phyloP scores from a whole-genome alignment of 2,888 invertebrate species.

The Eristalinus sepulchralis region DNA sequence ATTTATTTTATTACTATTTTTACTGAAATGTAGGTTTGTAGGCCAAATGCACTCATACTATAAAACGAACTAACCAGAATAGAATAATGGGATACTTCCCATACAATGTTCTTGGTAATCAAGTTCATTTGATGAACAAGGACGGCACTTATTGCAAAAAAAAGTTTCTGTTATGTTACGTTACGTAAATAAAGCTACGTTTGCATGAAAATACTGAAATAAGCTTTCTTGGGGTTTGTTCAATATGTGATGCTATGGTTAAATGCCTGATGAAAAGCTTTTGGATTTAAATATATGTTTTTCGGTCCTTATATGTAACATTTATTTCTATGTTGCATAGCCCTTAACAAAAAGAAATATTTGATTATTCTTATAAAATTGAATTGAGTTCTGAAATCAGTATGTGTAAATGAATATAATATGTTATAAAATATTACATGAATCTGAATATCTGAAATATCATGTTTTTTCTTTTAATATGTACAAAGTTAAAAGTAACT shows the following conservation, averaged over 20 bases:
- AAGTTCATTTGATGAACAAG: constrained; percentile 80
- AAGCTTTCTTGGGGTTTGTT: background rate
- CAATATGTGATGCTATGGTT: background rate
- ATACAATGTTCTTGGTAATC: constrained; percentile 78
- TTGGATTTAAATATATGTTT: no score
- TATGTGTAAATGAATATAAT: no score
- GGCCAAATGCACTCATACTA: constrained; percentile 71
- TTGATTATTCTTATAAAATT: no score
- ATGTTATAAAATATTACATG: no score
- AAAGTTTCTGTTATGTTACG: constrained; percentile 19
- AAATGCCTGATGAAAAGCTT: no score
- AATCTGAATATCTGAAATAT: no score
- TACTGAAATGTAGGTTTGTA: constrained; percentile 67
- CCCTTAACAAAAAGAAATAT: no score
- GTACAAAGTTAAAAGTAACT: no score
- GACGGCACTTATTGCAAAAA: constrained; percentile 76
- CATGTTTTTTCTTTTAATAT: no score
- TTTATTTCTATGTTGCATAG: no score
- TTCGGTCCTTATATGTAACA: no score
- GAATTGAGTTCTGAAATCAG: no score
- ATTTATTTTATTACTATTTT: constrained; percentile 56
- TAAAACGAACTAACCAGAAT: constrained; percentile 64
- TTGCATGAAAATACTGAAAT: background rate
- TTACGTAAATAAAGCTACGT: background rate
- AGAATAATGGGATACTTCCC: constrained; percentile 64